These are phyloP conservation scores for Cotesia typhae DNA, from an alignment of 1,140 invertebrate species.

Conservation along the genomic window DNA sequence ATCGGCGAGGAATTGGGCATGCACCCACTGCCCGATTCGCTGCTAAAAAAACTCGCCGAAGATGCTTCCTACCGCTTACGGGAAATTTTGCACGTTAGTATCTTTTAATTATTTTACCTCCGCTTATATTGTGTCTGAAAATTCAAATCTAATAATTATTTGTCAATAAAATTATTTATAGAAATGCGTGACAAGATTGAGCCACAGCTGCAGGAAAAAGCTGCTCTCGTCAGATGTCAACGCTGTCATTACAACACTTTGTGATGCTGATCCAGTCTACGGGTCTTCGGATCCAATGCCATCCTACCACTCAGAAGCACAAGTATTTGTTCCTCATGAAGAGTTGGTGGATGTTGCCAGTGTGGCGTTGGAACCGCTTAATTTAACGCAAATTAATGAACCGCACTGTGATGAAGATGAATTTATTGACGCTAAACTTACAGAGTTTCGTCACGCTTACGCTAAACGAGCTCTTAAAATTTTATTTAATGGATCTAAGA, in stretches of 20 bases:
- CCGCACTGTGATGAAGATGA: conserved; percentile 61
- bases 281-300: conserved; percentile 57
- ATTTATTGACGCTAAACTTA: conserved; percentile 55
- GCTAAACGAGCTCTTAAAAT: conserved; percentile 62
- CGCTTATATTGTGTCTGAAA: not conserved
- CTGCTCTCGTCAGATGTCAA: conserved; percentile 60
- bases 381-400: conserved; percentile 51
- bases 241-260: conserved; percentile 59
- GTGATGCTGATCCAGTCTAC: conserved; percentile 59
- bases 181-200: conserved; percentile 64
- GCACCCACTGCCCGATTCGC: conserved; percentile 57
- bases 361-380: conserved; percentile 54
- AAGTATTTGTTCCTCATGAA: conserved; percentile 60
- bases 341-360: conserved; percentile 53
- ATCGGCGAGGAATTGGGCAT: conserved; percentile 63
- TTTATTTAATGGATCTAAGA: conserved; percentile 62
- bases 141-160: not conserved
- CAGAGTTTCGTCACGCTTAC: conserved; percentile 59
- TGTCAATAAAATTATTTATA: conserved; percentile 30
- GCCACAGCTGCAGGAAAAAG: conserved; percentile 58
- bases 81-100: conserved; percentile 59
- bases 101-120: conserved; percentile 22
- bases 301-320: conserved; percentile 59
- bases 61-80: conserved; percentile 63
- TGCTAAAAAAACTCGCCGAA: conserved; percentile 58